Evolutionary conservation across 64 coral and sea anemone species (phyloP), one percentile per base, ranked within the genome.

Genomic region (Montipora cactus): DNA sequence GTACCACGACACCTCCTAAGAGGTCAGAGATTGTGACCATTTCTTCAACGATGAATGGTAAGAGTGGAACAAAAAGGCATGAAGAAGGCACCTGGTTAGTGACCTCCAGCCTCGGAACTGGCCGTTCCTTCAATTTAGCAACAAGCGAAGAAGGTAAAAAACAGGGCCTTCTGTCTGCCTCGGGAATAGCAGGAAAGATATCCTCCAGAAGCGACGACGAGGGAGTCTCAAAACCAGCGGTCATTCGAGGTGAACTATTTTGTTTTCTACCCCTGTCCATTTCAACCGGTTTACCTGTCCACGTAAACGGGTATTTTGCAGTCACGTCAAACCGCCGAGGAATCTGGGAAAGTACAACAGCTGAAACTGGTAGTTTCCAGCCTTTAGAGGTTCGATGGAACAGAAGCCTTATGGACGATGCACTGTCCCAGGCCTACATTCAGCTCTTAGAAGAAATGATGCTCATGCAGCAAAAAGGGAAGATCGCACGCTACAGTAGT

Each of bases 251-350:
- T 5, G 94, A 95, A 46, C 72, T 92, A 25, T 98, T 95, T 81
- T 98, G 94, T 59, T 98, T 93, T 53, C 83, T 98, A 14, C 96
- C 96, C 5, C 70, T 98, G 8, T 93, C 94, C 3, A 95, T 98
- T 77, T 49, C 87, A 72, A 95, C 93, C 20, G 96, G 96, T 18
- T 87, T 98, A 46, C 94, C 96, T 10, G 90, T 98, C 4, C 96
- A 98, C 18, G 94, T 95, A 11, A 98, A 98, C 70, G 96, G 96
- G 19, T 93, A 93, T 81, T 98, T 98, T 82, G 94, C 96, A 61
- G 90, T 98, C 18, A 91, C 91, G 0, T 95, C 96, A 37, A 98
- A 98, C 90, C 94, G 96, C 16, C 80, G 94, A 47, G 94, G 87
- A 76, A 93, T 98, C 69, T 95, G 94, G 94, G 91, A 98, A 77